Conservation (phyloP, 2,113 vertebrate genomes). For the Mesitornis unicolor region DNA sequence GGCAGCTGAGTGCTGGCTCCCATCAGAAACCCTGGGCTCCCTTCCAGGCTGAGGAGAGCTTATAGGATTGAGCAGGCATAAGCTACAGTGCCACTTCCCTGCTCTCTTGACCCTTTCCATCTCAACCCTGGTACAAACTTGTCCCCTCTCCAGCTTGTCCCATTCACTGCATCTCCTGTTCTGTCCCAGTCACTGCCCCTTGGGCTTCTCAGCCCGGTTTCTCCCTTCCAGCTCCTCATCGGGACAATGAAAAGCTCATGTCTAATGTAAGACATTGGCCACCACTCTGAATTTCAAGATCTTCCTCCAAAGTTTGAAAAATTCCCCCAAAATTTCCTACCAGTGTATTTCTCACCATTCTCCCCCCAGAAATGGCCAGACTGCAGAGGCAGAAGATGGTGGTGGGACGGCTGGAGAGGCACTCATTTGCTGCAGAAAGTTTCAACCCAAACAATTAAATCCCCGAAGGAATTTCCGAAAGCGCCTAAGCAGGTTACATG, state of each 20-base stretch:
- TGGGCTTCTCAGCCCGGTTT: not conserved
- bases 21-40: not conserved
- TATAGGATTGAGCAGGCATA: not conserved
- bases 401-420: not conserved
- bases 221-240: not conserved
- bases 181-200: not conserved
- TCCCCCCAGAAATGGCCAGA: not conserved
- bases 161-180: not conserved
- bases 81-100: not conserved
- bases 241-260: rapidly evolving
- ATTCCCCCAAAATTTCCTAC: not conserved
- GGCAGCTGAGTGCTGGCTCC: not conserved
- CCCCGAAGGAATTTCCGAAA: conserved; percentile 29
- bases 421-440: not conserved
- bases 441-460: conserved; percentile 34
- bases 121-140: not conserved
- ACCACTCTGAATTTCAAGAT: not conserved
- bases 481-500: conserved; percentile 23
- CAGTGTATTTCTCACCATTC: not conserved
- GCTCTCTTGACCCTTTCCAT: not conserved
- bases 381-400: not conserved
- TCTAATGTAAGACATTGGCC: not conserved
- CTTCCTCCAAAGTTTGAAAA: not conserved
- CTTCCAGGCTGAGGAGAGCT: not conserved
- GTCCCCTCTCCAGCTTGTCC: not conserved